A percentile compares a stretch with the other conserved stretches of the same genome.
Evolutionary conservation across 2,113 vertebrate genomes (phyloP).

Genomic region (Xenus cinereus): DNA sequence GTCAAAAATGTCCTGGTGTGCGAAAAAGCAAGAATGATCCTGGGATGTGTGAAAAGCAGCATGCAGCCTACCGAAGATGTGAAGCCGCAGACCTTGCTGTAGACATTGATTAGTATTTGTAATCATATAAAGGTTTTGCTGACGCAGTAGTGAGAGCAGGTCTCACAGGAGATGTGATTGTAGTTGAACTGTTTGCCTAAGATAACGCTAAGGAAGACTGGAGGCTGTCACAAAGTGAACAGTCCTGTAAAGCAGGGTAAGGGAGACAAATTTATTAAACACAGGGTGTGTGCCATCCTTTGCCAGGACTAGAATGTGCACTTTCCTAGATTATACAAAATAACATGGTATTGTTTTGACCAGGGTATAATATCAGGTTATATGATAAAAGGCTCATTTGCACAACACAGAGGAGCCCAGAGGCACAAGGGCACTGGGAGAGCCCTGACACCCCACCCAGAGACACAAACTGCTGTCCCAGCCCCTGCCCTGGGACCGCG

Average conservation of each 20-base stretch:
- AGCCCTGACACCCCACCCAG: not conserved
- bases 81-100: not conserved
- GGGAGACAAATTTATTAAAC: not conserved
- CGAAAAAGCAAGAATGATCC: not conserved
- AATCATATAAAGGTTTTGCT: not conserved
- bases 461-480: accelerated
- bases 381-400: not conserved
- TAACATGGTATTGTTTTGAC: not conserved
- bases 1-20: not conserved
- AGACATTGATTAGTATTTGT: not conserved
- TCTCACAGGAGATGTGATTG: not conserved
- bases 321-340: not conserved
- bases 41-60: not conserved
- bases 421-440: not conserved
- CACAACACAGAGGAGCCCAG: not conserved
- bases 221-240: not conserved
- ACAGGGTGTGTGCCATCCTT: not conserved
- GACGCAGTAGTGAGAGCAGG: not conserved
- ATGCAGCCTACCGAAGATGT: not conserved
- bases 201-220: not conserved
- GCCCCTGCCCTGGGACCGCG: not conserved
- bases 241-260: not conserved
- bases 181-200: not conserved
- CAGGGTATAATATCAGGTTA: not conserved
- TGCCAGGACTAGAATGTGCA: accelerated